Conservation (phyloP, 2,113 vertebrate species). For the Fregetta grallaria region DNA sequence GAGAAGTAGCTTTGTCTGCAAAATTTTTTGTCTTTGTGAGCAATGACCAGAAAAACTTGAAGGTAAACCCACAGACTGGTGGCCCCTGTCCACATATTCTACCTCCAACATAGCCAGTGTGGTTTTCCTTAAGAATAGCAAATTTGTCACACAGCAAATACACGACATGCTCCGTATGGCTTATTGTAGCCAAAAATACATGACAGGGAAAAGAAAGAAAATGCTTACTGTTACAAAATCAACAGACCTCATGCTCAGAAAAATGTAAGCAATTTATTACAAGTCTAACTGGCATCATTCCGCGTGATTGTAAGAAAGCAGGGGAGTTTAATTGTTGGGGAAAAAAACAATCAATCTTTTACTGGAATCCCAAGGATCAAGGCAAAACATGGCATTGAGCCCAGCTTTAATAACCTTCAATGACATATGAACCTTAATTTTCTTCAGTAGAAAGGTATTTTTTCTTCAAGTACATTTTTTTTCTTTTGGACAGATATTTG, state of each 20-base stretch:
- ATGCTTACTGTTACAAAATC: slow-evolving; percentile 31
- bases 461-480: neutral
- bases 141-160: neutral
- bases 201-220: slow-evolving; percentile 29
- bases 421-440: slow-evolving; percentile 9
- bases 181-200: neutral
- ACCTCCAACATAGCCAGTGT: neutral
- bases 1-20: neutral
- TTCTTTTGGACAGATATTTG: neutral
- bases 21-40: neutral
- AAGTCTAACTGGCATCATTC: slow-evolving; percentile 8
- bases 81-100: neutral
- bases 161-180: neutral
- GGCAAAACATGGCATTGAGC: slow-evolving; percentile 15
- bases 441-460: neutral
- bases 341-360: neutral
- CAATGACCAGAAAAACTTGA: neutral
- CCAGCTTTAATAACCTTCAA: slow-evolving; percentile 29
- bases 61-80: neutral
- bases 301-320: neutral
- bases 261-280: slow-evolving; percentile 38
- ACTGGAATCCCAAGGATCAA: neutral
- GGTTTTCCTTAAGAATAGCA: slow-evolving; percentile 18
- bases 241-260: neutral
- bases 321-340: neutral